Base-by-base conservation (phyloP, 2,113 vertebrate genomes). In the Eulemur macaco region DNA sequence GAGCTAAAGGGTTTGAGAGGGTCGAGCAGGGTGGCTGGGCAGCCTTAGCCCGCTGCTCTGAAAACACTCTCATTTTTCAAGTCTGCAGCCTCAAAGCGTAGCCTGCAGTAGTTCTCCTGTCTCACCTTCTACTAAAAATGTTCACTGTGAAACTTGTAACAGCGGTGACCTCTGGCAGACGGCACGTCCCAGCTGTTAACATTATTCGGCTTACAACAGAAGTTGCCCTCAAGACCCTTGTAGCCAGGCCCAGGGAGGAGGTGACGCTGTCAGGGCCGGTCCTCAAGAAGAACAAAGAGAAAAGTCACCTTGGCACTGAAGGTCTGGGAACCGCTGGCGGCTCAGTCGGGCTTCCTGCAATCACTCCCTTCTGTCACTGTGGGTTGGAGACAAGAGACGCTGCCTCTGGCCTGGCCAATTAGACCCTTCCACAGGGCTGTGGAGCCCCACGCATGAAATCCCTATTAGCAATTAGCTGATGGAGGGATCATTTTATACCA, bases 41-140 rank as follows among this genome's bases (percentile, higher is more conserved):
- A 89, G 80, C 29, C 93, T 89, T 31, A 45, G 60, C 60, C 84
- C 25, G 17, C 34, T 8, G 89, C 74, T 96, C 31, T 29, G 93
- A 87, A 95, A 95, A 78, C 0, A n/a, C 76, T 95, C 47, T 58
- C 58, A 58, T 77, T 97, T 86, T 80, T 96, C 97, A 94, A 97
- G 94, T 81, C 69, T 78, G 73, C 50, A 82, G 81, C 39, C 92
- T 96, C 95, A 96, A 95, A 94, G 96, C 50, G 0, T 42, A 81
- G 95, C 92, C 94, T 82, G 91, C 88, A 63, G 92, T 9, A 0
- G 93, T 85, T 80, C 81, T 94, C 54, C 78, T 58, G 83, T 81
- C 88, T 96, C 69, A 81, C 42, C 90, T 77, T 39, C 93, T 95
- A 82, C 90, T 96, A 95, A 97, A 98, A 93, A 95, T n/a, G 47